Evolutionary conservation across 1,140 invertebrate species (phyloP).

Genomic region (Schlechtendalia chinensis): DNA sequence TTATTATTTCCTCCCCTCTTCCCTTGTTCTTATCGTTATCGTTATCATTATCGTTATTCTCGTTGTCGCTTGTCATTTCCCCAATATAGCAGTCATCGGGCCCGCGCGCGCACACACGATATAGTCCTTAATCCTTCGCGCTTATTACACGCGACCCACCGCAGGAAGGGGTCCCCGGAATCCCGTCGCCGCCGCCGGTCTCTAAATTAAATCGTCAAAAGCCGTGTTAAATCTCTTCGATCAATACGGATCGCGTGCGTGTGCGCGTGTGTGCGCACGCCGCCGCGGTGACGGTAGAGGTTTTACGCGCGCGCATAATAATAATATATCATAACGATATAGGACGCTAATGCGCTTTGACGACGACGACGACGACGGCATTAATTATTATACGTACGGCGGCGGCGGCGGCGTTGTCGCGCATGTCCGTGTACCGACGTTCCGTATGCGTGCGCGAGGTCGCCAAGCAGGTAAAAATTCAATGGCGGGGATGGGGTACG

Average conservation of each 20-base stretch:
- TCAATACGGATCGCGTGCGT: constrained; percentile 14
- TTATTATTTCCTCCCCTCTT: no score
- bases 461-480: no score
- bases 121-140: constrained; percentile 40
- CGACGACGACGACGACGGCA: no score
- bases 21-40: no score
- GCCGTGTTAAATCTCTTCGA: constrained; percentile 43
- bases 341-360: no score
- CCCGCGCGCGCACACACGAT: not conserved
- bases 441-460: no score
- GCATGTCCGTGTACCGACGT: no score
- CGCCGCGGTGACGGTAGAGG: not conserved
- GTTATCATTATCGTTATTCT: not conserved
- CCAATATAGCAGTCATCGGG: constrained; percentile 19
- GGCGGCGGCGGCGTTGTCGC: no score
- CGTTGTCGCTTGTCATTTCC: constrained; percentile 36
- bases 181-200: constrained; percentile 17
- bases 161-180: constrained; percentile 17
- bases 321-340: no score
- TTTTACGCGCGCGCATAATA: no score
- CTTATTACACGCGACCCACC: constrained; percentile 38
- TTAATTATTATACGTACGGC: no score
- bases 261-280: not conserved
- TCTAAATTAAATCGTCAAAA: constrained; percentile 46
- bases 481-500: no score